Conservation (phyloP, 2,888 invertebrate genomes). For the Brachyopa scutellaris region DNA sequence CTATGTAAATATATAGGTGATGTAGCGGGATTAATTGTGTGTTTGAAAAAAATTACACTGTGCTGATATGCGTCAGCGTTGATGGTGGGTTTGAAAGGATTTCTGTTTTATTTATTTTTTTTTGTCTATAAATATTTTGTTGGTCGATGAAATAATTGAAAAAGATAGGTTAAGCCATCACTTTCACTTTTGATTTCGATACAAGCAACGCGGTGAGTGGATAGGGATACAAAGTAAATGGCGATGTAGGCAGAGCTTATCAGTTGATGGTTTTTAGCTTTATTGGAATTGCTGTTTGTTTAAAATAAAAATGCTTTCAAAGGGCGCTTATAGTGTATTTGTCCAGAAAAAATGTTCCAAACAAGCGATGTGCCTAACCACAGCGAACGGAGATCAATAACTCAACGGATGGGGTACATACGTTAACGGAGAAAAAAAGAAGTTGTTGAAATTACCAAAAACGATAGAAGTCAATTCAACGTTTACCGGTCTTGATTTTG, state of each 20-base stretch:
- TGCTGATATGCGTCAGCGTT: slow-evolving; percentile 7
- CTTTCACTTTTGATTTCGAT: slow-evolving; percentile 5
- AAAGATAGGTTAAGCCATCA: slow-evolving; percentile 10
- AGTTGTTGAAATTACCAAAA: too few species aligned
- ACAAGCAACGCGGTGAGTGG: neutral
- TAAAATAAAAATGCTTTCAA: neutral
- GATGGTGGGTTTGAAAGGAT: slow-evolving; percentile 6
- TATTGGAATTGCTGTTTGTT: neutral
- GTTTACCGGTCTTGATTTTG: too few species aligned
- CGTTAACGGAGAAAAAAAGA: too few species aligned
- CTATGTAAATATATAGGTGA: too few species aligned
- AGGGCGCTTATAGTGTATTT: neutral
- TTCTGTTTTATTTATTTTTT: neutral
- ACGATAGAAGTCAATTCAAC: too few species aligned
- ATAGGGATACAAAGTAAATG: neutral
- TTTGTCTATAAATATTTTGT: neutral
- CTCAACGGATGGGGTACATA: too few species aligned
- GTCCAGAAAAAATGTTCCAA: neutral
- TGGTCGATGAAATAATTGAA: neutral
- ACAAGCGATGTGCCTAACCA: too few species aligned
- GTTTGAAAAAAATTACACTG: neutral
- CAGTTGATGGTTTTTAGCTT: slow-evolving; percentile 5
- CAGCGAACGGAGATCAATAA: too few species aligned
- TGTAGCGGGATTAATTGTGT: neutral
- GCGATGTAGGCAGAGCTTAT: slow-evolving; percentile 15